Base-by-base conservation (phyloP, 2,888 invertebrate genomes). In the Crioceris asparagi region DNA sequence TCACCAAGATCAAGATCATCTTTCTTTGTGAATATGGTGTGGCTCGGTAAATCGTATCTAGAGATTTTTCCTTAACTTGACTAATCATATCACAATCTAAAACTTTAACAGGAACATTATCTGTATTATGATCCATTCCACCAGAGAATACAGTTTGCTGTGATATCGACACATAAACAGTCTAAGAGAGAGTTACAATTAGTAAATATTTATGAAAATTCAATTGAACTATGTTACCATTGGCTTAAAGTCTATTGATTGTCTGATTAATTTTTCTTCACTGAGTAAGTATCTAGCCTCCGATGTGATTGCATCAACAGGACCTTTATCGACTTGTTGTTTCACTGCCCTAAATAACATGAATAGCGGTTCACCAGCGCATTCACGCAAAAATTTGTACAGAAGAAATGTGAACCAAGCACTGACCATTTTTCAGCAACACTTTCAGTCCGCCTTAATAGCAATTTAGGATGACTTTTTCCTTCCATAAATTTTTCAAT, bases 321-420 rank as follows among this genome's bases (percentile, higher is more conserved):
- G 98, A 36, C 98, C 98, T 68, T 98, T 98, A 67, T 97, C 96
- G 46, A 97, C 93, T 69, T 98, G 98, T 61, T 97, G 96, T 68
- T 98, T 98, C 63, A 98, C 94, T 45, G 97, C 97, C 66, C 94
- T 83, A 69, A 94, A 98, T 53, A 98, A 72, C 77, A 97, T 85
- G 68, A 93, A 99, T 40, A 98, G 72, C 35, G 97, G 96, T 67
- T 97, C 96, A 17, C 98, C 98, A 32, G 96, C 96, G 67, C 94
- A 94, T 64, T 97, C 96, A 61, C 94, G 83, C 56, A 98, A 74
- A 69, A 97, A 98, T 72, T 94, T 93, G 66, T 96, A 96, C 56
- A 98, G 69, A 43, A 98, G 74, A 71, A 98, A 98, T 45, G 98
- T 96, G 66, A 98, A 98, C 98, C 98, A 98, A 43, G 97, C 94